Base-by-base conservation (phyloP, 2,113 vertebrate genomes). In the Lutjanus erythropterus region DNA sequence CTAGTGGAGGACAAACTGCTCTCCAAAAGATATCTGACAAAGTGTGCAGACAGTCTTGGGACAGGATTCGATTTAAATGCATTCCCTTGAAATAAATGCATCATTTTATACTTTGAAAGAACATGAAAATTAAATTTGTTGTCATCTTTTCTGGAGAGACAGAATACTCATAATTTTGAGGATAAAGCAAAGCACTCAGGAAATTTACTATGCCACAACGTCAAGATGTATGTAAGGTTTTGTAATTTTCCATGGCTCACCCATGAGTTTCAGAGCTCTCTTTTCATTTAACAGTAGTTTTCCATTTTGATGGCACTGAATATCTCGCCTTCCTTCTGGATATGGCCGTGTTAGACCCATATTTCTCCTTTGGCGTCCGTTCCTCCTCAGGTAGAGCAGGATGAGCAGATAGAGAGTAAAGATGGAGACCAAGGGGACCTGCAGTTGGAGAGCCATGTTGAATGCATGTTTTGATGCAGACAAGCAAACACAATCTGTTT, bases 211-310 rank as follows among this genome's bases (percentile, higher is more conserved):
- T 69, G 9, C n/a, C 52, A 37, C 1, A 15, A 53, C 19, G 9
- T 27, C n/a, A 49, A 60, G 27, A 65, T 19, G 25, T 35, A 27
- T 52, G 23, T 15, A 47, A 9, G 0, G 0, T 33, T 37, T 37
- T 14, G 10, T 21, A 27, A 9, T 25, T 64, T 46, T 58, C 0
- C 0, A 9, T 41, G 4, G 2, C 90, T 93, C 75, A 96, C 95
- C 94, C 95, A 95, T 94, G 2, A 95, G 93, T 71, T 93, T 93
- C 12, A 95, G 86, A 23, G 95, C 95, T 79, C 92, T 90, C 73
- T 87, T 95, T 78, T 96, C 95, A 71, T 92, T 93, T 33, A 89
- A 78, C 21, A 95, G 91, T 5, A 93, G 85, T 60, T 92, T 93
- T 70, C 90, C 91, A 46, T 90, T 90, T 29, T 81, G 84, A 56